These are phyloP conservation scores for Drosophila lini DNA, from an alignment of 1,140 invertebrate species.

Conservation along the genomic window DNA sequence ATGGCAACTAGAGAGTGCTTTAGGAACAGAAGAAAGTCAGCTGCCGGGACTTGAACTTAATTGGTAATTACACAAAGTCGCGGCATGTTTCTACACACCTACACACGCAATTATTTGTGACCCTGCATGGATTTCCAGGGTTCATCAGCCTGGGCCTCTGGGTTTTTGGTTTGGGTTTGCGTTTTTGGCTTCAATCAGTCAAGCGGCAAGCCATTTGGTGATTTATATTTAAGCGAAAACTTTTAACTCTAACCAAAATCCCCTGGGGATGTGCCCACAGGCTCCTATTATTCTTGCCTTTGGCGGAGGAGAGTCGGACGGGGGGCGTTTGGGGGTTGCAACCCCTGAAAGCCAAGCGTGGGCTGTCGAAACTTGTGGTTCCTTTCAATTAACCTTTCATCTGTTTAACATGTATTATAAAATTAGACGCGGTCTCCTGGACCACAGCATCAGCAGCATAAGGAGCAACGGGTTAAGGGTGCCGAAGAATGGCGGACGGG, in stretches of 20 bases:
- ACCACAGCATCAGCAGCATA: conserved; percentile 47
- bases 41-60: conserved; percentile 62
- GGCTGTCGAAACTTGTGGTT: conserved; percentile 79
- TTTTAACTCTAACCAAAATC: conserved; percentile 81
- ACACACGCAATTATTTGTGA: conserved; percentile 28
- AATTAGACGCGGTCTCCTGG: conserved; percentile 77
- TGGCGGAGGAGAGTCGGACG: not conserved
- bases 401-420: conserved; percentile 83
- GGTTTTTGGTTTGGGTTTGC: conserved; percentile 17
- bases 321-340: conserved; percentile 21
- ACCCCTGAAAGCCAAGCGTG: conserved; percentile 71
- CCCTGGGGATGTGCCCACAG: conserved; percentile 47
- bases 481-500: conserved; percentile 17
- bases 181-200: conserved; percentile 59
- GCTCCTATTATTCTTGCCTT: conserved; percentile 36
- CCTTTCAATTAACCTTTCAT: conserved; percentile 82
- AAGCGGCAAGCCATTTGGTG: conserved; percentile 66
- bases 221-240: conserved; percentile 81
- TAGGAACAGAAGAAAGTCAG: conserved; percentile 16
- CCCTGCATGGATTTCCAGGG: conserved; percentile 40
- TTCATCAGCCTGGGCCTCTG: conserved; percentile 21
- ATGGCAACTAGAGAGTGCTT: conserved; percentile 29
- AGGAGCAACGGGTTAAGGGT: conserved; percentile 7
- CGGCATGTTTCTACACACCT: conserved; percentile 52
- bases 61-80: conserved; percentile 80